Base-by-base conservation (phyloP, 2,888 invertebrate genomes). In the Calliopum simillimum region DNA sequence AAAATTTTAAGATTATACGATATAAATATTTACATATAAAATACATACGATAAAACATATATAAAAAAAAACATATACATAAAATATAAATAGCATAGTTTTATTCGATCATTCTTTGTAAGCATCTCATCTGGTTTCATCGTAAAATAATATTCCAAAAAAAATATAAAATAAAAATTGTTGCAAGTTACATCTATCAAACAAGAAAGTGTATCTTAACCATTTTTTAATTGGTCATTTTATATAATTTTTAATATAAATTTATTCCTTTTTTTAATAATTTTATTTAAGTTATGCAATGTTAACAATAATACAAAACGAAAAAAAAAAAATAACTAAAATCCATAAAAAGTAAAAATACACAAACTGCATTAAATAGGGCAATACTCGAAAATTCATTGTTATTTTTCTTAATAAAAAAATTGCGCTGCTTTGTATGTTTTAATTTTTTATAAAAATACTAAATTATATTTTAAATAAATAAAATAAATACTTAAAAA, bases 391-490 rank as follows among this genome's bases (percentile, higher is more conserved):
- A 58, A 66, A 66, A 56, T 59, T 41, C 49, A 43, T 61, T 67
- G 19, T 47, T 58, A 44, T 67, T 33, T 51, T 47, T 49, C 8
- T 53, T 19, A 19, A 43, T 16, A 19, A 55, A 41, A 44, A 53
- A 62, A 53, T 56, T 13, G 12, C 16, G 33, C 51, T 64, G 64
- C 49, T 69, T 69, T 58, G 19, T 41, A 41, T 69, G 49, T 64
- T 69, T 69, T 64, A 49, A 33, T 58, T 69, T 69, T 69, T 62
- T 56, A 33, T 63, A 58, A 64, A 64, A 51, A 69, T 41, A 64
- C 58, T 69, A 70, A 70, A 70, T 64, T 66, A 44, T 70, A 61
- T 70, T 70, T 66, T 61, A 61, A 70, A 69, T 61, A 61, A 70
- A 69, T 64, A 64, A 58, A 69, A 69, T 69, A 58, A 49, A 56